Evolutionary conservation across 1,140 invertebrate genomes (phyloP), one percentile per base, ranked within the genome.

Genomic region (Hypsibius dujardini): DNA sequence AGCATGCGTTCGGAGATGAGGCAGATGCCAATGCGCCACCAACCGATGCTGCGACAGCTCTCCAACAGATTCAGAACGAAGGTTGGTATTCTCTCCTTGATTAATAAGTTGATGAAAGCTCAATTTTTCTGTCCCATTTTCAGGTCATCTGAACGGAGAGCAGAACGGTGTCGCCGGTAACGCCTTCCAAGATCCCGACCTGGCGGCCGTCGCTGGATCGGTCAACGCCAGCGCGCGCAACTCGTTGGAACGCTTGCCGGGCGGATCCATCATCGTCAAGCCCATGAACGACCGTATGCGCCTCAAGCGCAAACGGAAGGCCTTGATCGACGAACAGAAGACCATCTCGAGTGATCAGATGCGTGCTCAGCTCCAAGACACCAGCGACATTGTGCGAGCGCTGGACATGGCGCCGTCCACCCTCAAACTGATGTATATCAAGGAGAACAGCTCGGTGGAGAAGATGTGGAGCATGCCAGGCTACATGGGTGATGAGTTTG

Each of bases 311-410:
- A 96, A 97, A 79, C 84, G 95, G 50, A 96, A 96, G 78, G 84
- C 98, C 15, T 95, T 99, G 76, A 92, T 99, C 14, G 96, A 99
- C 79, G 95, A 99, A 83, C 89, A 97, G 3, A 99, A 98, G 81
- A 97, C 95, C 79, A 97, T 99, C 78, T 93, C 90, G n/a, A 95
- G 95, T 46, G 96, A 99, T 80, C 94, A 98, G 79, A 99, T 99
- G 95, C 98, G 98, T 78, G 86, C 93, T 46, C 96, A 99, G 78
- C 82, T 99, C 62, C 93, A 92, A 1, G 95, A 99, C 78, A 98
- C 94, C 0, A 90, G 88, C 60, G 95, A 98, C 80, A 98, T 98
- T 76, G 87, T 98, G 1, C 96, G 92, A 0, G 94, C 92, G 0
- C 81, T 98, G 46, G 96, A 99, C 81, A 83, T 99, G 47, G 96